A percentile compares a stretch with the other conserved stretches of the same genome.
Conservation (phyloP, 1,140 invertebrate genomes). For the Halictus rubicundus region DNA sequence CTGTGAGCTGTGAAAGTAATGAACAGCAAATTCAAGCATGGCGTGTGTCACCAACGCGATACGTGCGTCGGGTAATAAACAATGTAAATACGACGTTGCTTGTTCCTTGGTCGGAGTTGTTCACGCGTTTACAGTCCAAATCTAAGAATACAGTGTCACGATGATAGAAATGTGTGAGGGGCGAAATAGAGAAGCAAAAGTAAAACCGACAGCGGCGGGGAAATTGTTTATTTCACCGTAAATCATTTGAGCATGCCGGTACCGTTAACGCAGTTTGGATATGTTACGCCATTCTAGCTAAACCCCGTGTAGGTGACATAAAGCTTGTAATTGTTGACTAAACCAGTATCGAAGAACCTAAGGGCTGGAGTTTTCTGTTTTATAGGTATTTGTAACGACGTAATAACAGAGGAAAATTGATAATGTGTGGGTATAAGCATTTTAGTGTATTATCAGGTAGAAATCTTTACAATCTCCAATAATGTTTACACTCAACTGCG, state of each 20-base stretch:
- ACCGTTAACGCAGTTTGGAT: background rate
- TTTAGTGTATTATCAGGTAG: background rate
- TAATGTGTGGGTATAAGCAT: background rate
- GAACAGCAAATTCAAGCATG: conserved; percentile 33
- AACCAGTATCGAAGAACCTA: no score
- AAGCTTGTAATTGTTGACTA: background rate
- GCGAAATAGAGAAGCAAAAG: background rate
- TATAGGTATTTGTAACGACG: no score
- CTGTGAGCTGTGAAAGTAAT: conserved; percentile 39
- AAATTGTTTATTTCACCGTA: conserved; percentile 18
- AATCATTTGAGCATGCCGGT: background rate
- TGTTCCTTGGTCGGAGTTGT: conserved; percentile 4
- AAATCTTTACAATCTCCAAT: background rate
- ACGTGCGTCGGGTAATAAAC: conserved; percentile 35
- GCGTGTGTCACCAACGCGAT: conserved; percentile 33
- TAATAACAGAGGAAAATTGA: background rate
- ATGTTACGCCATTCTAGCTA: background rate
- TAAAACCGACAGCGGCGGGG: background rate
- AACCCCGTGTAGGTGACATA: background rate
- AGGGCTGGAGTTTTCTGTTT: no score
- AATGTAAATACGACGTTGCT: conserved; percentile 45
- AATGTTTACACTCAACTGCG: background rate
- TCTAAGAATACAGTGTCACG: conserved; percentile 4
- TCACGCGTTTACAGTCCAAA: conserved; percentile 14
- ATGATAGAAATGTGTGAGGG: background rate